Evolutionary conservation across 1,140 invertebrate species (phyloP), one percentile per base, ranked within the genome.

Genomic region (Calosoma granatense): DNA sequence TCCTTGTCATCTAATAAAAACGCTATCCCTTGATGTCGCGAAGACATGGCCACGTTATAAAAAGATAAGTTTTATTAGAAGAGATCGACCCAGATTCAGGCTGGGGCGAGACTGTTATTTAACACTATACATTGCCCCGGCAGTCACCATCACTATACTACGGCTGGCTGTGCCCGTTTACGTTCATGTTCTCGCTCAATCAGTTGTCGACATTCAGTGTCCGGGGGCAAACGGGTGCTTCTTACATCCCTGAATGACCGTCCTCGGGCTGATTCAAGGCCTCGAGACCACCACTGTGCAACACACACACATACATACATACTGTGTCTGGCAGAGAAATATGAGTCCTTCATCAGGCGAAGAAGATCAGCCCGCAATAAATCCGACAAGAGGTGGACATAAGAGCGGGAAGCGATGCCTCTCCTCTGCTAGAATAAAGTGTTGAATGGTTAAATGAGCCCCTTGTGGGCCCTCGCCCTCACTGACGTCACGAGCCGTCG

Each of bases 401-500:
- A 47, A 12, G 41, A 47, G 17, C 3, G 15, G 26, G 26, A 36
- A 36, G 26, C 26, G 26, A 36, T 6, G 26, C 41, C 41, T 9
- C 41, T 9, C 41, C 15, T 6, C 41, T 11, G 41, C 9, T 17
- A 11, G 17, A 47, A 47, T 47, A 47, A 47, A 47, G 41, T 47
- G 41, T 47, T 47, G 41, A 47, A 47, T 47, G 41, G 41, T 47
- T 47, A 47, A 47, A 47, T 17, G 41, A 47, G 41, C 17, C 41
- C 41, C 41, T 47, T 47, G 41, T 11, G 41, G 15, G 41, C 41
- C 41, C 17, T 47, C 41, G 26, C 26, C 6, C n/a, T 9, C 6
- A 47, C 9, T 47, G 41, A 47, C 41, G 41, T 47, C 41, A 47
- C 41, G 41, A 47, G 17, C 6, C 4, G 6, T 4, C 41, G 9